Conservation (phyloP, 2,888 invertebrate species). For the Pherbina coryleti region DNA sequence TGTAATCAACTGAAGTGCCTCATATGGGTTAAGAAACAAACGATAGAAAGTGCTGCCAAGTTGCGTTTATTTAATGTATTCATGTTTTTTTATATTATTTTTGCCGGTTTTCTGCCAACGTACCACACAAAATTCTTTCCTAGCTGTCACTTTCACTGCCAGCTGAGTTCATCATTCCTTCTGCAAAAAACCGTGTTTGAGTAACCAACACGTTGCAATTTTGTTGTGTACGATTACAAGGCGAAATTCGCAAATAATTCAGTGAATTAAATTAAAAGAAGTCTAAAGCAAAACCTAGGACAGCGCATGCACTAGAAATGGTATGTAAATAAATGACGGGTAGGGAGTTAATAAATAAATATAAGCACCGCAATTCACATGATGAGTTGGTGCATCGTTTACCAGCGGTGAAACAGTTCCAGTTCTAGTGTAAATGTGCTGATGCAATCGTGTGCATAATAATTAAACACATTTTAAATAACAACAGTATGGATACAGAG, state of each 20-base stretch:
- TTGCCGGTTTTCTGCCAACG: background rate
- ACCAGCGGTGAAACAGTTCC: no score
- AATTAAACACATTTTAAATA: background rate
- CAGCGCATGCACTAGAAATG: conserved; percentile 1
- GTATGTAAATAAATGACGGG: background rate
- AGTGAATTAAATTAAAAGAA: background rate
- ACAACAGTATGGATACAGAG: background rate
- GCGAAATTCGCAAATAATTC: background rate
- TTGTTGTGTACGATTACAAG: conserved; percentile 8
- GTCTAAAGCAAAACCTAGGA: no score
- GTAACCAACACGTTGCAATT: conserved; percentile 56
- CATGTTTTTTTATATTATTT: no score
- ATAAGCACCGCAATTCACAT: background rate
- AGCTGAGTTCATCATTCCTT: background rate
- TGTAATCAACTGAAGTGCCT: no score
- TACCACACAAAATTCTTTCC: background rate
- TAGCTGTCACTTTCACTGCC: conserved; percentile 11
- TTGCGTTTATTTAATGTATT: no score
- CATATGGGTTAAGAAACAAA: no score
- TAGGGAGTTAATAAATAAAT: background rate
- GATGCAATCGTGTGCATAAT: background rate
- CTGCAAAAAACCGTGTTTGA: conserved; percentile 12
- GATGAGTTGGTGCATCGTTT: background rate
- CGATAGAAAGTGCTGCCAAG: no score
- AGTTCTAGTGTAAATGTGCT: background rate